These are phyloP conservation scores for Leptocoma aspasia DNA, from an alignment of 2,113 vertebrate species.

Conservation along the genomic window DNA sequence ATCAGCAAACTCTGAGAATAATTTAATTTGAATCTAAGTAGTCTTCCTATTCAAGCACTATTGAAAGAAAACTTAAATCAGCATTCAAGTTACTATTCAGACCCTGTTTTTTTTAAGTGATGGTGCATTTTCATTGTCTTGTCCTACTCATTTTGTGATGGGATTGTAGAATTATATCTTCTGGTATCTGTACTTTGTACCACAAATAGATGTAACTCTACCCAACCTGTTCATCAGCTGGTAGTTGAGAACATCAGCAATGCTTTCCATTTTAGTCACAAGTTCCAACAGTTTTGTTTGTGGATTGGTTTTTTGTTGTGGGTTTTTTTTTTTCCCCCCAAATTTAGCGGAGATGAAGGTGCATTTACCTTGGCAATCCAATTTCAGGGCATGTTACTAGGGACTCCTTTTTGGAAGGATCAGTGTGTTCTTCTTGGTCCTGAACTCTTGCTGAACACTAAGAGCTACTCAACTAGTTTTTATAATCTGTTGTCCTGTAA, in stretches of 20 bases:
- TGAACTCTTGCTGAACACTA: constrained; percentile 16
- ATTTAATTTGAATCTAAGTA: not conserved
- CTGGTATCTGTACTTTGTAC: not conserved
- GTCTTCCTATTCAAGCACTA: not conserved
- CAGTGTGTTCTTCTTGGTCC: not conserved
- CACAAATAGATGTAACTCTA: not conserved
- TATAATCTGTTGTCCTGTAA: constrained; percentile 74
- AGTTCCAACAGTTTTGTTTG: not conserved
- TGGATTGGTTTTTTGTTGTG: not conserved
- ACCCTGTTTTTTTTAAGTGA: not conserved
- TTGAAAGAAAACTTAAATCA: not conserved
- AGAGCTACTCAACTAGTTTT: constrained; percentile 65
- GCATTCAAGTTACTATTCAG: not conserved
- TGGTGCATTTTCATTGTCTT: not conserved
- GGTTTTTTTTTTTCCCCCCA: no score
- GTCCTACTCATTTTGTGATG: not conserved
- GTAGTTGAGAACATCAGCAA: not conserved
- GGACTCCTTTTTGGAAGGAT: not conserved
- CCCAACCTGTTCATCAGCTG: not conserved
- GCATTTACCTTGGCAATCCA: not conserved
- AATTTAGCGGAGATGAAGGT: not conserved
- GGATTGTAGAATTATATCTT: not conserved
- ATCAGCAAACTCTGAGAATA: not conserved
- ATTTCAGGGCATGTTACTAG: not conserved
- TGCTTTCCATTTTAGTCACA: not conserved